phyloP scores from a whole-genome alignment of 2,797 vertebrate species.

The Linurgus olivaceus region DNA sequence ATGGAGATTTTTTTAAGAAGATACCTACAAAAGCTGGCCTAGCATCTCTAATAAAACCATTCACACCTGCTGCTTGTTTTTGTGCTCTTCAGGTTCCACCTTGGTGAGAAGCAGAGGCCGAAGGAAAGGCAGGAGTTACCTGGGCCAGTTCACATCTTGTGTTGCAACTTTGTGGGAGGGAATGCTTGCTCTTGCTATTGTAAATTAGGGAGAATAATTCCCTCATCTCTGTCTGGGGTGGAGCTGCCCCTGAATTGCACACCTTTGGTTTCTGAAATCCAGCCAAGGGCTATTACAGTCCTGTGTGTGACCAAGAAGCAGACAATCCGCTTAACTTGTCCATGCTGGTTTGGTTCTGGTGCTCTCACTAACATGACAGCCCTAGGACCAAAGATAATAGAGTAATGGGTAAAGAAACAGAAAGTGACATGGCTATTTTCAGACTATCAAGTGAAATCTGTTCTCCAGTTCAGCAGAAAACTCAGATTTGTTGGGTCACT shows the following conservation, averaged over 20 bases:
- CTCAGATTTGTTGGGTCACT: background rate
- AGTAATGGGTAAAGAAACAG: background rate
- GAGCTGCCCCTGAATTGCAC: background rate
- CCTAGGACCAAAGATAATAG: background rate
- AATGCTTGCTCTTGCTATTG: rapidly evolving
- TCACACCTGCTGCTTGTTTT: background rate
- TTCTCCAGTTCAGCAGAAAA: background rate
- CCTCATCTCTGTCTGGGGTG: conserved; percentile 12
- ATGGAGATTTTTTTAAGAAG: background rate
- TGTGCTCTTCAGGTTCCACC: background rate
- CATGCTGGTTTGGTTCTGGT: background rate
- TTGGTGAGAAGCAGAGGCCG: rapidly evolving
- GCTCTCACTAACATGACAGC: background rate
- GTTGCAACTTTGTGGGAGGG: conserved; percentile 12
- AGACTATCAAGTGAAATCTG: background rate
- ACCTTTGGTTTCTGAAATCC: background rate
- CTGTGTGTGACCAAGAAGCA: background rate
- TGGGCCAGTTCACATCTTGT: background rate
- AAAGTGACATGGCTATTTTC: background rate
- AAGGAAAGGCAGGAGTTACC: background rate
- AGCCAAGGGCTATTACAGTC: background rate
- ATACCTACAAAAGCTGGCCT: background rate
- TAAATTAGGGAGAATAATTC: conserved; percentile 35
- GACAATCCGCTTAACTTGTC: background rate
- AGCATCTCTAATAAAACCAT: background rate